phyloP scores from a whole-genome alignment of 2,797 vertebrate species.

The Propithecus perrieri region DNA sequence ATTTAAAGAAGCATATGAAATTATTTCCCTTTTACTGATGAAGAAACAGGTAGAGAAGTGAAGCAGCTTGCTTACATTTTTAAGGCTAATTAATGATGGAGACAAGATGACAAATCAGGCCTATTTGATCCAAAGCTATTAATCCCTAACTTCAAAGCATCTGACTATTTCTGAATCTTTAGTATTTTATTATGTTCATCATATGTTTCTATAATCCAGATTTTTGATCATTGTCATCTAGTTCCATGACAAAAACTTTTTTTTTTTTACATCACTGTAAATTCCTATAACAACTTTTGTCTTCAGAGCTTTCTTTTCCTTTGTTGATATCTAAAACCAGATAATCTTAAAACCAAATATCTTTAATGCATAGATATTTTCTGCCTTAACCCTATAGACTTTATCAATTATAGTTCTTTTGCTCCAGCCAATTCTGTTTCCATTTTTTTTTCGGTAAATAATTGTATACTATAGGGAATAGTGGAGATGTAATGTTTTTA shows the following conservation, averaged over 20 bases:
- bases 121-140: background rate
- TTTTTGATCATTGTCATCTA: background rate
- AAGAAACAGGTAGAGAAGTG: background rate
- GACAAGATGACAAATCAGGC: background rate
- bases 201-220: background rate
- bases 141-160: background rate
- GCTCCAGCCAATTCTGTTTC: background rate
- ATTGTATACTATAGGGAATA: background rate
- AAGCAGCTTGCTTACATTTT: background rate
- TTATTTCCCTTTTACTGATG: background rate
- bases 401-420: background rate
- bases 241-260: background rate
- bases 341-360: too few relatives aligned
- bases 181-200: background rate
- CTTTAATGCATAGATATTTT: background rate
- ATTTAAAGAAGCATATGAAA: background rate
- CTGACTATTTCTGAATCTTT: background rate
- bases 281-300: background rate
- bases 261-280: background rate
- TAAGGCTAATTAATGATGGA: background rate
- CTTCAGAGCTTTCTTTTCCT: background rate
- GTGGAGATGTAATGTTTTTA: background rate
- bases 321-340: background rate
- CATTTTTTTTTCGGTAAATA: background rate
- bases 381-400: background rate